Base-by-base conservation (phyloP, 2,888 invertebrate species). In the Caenorhabditis japonica region DNA sequence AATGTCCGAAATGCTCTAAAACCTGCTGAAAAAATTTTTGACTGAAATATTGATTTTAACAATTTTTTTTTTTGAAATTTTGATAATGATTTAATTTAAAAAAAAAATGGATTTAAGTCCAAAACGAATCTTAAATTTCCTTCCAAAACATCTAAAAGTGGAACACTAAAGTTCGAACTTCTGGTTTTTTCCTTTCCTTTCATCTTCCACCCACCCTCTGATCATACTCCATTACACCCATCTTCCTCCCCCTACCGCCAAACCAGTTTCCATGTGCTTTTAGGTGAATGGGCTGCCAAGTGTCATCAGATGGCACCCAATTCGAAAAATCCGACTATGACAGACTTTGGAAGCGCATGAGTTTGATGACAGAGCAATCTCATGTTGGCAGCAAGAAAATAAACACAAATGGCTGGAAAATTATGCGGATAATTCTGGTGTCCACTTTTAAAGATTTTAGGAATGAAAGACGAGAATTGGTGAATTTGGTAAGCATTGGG, bases 401-500 rank as follows among this genome's bases (percentile, higher is more conserved):
- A 27, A 38, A 47, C 25, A 15, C 19, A n/a, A 33, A n/a, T 13
- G 62, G 68, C 17, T 79, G 79, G 76, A 58, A 44, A 23, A 76
- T 76, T 36, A 17, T 76, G 4, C 59, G 76, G 34, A 49, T 79
- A 15, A 19, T 72, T 5, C 30, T 79, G 10, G 69, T 79, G 4
- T 60, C 79, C 7, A 79, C 79, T 17, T 79, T 44, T 30, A 79
- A 76, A 30, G 79, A 79, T 47, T 79, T 79, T 53, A 58, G 61
- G 51, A 74, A 74, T 34, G 74, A 74, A 23, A 38, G 74, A 33
- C 25, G 23, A 21, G 61, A 52, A 3, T 62, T 69, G 17, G 27
- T 62, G 15, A 60, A 64, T 36, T 34, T 72, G 64, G 72, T 66
- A 19, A 41, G 47, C n/a, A 8, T 25, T 12, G 33, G 47, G 36